Percentiles rank a stretch among this genome's conserved stretches.
Conservation (phyloP, 1,140 invertebrate species). For the Monochamus saltuarius region DNA sequence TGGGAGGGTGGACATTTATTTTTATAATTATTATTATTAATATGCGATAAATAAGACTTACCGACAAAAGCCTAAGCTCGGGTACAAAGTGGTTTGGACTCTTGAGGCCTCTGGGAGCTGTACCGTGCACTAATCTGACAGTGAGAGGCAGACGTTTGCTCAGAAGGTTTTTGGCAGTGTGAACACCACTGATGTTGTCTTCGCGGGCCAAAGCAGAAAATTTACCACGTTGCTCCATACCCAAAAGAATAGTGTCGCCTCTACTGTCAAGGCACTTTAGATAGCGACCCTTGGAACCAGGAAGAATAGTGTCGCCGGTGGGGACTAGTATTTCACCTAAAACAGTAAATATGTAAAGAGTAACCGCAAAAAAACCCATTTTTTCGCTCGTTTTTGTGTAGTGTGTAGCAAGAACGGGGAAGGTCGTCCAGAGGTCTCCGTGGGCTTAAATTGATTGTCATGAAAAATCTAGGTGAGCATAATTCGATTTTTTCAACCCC, state of each 20-base stretch:
- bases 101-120: conserved; percentile 75
- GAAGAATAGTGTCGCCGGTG: conserved; percentile 70
- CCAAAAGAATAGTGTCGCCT: conserved; percentile 80
- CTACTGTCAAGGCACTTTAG: conserved; percentile 83
- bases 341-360: too few relatives aligned
- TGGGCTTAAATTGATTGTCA: too few relatives aligned
- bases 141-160: conserved; percentile 87
- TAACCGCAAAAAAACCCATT: too few relatives aligned
- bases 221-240: conserved; percentile 81
- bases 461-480: too few relatives aligned
- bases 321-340: conserved; percentile 62
- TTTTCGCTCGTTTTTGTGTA: too few relatives aligned
- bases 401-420: too few relatives aligned
- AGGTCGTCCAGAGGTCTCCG: too few relatives aligned
- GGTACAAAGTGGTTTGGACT: conserved; percentile 78
- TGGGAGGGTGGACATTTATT: too few relatives aligned
- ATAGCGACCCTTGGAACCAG: conserved; percentile 65
- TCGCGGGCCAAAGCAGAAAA: conserved; percentile 89
- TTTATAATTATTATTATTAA: too few relatives aligned
- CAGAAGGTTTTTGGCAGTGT: conserved; percentile 81
- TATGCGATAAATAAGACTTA: background rate
- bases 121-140: conserved; percentile 86
- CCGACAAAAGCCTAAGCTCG: conserved; percentile 67
- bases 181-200: conserved; percentile 90
- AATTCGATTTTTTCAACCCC: too few relatives aligned